Percentiles rank a stretch among this genome's conserved stretches.
Evolutionary conservation across 2,888 invertebrate species (phyloP).

Genomic region (Conomelus anceps): DNA sequence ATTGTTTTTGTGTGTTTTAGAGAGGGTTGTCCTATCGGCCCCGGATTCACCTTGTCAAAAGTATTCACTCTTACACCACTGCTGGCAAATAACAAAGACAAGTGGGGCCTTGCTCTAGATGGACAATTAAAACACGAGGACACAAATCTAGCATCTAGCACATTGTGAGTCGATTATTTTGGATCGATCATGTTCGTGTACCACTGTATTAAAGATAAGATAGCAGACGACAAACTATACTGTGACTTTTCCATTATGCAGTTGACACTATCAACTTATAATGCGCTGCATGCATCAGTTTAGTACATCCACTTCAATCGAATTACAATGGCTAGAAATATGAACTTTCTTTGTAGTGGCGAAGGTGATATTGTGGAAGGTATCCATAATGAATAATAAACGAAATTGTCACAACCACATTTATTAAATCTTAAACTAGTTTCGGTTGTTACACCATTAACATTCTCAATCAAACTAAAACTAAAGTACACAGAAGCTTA

Average conservation of each 20-base stretch:
- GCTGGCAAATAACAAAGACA: slow-evolving; percentile 75
- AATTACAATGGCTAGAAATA: background rate
- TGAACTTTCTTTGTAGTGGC: too few species aligned
- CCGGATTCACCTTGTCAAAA: slow-evolving; percentile 79
- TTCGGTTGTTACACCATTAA: too few species aligned
- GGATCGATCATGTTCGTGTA: slow-evolving; percentile 25
- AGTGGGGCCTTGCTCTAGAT: slow-evolving; percentile 75
- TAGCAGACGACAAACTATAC: slow-evolving; percentile 17
- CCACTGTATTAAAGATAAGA: slow-evolving; percentile 6
- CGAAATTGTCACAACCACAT: too few species aligned
- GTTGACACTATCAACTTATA: slow-evolving; percentile 13
- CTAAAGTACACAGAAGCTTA: too few species aligned
- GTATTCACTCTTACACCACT: slow-evolving; percentile 71
- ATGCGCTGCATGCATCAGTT: background rate
- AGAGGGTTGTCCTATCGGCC: slow-evolving; percentile 66
- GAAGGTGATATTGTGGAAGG: too few species aligned
- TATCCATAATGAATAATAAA: too few species aligned
- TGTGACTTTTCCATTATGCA: slow-evolving; percentile 14
- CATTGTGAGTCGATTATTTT: slow-evolving; percentile 59
- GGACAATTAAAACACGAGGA: slow-evolving; percentile 84
- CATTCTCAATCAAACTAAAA: too few species aligned
- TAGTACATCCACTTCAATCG: background rate
- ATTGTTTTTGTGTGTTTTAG: slow-evolving; percentile 27
- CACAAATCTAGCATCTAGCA: slow-evolving; percentile 79
- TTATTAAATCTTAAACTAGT: too few species aligned